phyloP scores from a whole-genome alignment of 2,113 vertebrate species.

The Sinocyclocheilus maitianheensis region DNA sequence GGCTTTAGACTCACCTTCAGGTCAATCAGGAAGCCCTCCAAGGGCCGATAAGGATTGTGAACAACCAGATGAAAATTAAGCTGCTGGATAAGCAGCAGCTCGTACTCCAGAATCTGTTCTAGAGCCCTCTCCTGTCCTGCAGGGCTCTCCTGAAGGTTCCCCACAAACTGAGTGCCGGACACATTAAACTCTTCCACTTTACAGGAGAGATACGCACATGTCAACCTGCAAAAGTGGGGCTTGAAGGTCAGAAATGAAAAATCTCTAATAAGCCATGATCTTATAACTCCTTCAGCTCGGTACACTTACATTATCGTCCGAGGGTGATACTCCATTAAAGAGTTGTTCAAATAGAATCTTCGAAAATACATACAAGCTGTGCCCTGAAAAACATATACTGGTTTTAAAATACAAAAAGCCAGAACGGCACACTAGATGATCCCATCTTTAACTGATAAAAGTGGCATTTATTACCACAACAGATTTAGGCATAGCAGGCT shows the following conservation, averaged over 20 bases:
- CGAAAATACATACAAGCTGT: slow-evolving; percentile 95
- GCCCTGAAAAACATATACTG: slow-evolving; percentile 75
- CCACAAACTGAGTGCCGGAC: slow-evolving; percentile 91
- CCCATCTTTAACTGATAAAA: background rate
- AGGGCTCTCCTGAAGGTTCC: slow-evolving; percentile 89
- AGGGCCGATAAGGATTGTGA: slow-evolving; percentile 92
- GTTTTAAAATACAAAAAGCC: background rate
- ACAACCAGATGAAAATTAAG: slow-evolving; percentile 96
- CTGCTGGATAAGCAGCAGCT: slow-evolving; percentile 93
- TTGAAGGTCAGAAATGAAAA: background rate
- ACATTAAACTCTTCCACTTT: slow-evolving; percentile 99
- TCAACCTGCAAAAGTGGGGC: slow-evolving; percentile 78
- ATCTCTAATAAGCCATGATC: background rate
- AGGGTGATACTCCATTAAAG: slow-evolving; percentile 94
- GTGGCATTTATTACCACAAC: slow-evolving; percentile 82
- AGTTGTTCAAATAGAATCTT: slow-evolving; percentile 96
- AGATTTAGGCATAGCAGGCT: slow-evolving; percentile 91
- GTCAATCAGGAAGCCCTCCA: slow-evolving; percentile 95
- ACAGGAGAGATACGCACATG: slow-evolving; percentile 90
- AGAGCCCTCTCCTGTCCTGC: slow-evolving; percentile 84
- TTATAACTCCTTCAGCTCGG: background rate
- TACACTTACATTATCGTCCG: slow-evolving; percentile 94
- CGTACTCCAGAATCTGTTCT: slow-evolving; percentile 93
- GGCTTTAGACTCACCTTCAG: slow-evolving; percentile 80
- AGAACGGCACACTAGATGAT: background rate